These are phyloP conservation scores for Montipora capitata DNA, from an alignment of 92 coral and sea anemone species.

Conservation along the genomic window DNA sequence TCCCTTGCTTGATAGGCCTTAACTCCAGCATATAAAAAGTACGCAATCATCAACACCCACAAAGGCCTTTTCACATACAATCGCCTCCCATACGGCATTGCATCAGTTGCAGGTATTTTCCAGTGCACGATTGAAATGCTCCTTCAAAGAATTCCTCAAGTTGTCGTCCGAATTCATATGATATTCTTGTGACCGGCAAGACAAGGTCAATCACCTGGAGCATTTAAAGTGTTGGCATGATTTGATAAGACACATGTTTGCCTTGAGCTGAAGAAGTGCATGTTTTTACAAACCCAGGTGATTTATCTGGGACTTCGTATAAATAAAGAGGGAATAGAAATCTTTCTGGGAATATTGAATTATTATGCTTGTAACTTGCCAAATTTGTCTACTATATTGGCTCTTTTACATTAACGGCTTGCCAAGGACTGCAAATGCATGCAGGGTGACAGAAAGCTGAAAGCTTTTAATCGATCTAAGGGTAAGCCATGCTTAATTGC, in stretches of 20 bases:
- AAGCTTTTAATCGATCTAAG: slow-evolving; percentile 6
- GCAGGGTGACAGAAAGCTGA: slow-evolving; percentile 16
- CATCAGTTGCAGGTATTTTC: slow-evolving; percentile 68
- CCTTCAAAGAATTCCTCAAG: slow-evolving; percentile 19
- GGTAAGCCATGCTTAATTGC: not conserved
- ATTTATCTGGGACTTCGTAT: slow-evolving; percentile 18
- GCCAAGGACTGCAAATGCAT: slow-evolving; percentile 42
- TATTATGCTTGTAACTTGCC: slow-evolving; percentile 35
- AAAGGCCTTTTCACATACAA: slow-evolving; percentile 58
- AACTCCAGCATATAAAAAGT: slow-evolving; percentile 34
- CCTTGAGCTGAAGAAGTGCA: slow-evolving; percentile 25
- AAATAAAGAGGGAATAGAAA: not conserved
- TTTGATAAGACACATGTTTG: slow-evolving; percentile 6
- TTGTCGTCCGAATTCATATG: slow-evolving; percentile 17
- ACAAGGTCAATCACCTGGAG: not conserved
- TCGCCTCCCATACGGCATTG: slow-evolving; percentile 43
- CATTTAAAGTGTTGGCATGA: too few species aligned
- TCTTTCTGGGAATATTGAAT: slow-evolving; percentile 37
- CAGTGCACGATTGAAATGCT: slow-evolving; percentile 67
- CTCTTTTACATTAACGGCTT: slow-evolving; percentile 36
- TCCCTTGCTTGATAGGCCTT: slow-evolving; percentile 32
- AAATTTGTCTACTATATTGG: slow-evolving; percentile 15
- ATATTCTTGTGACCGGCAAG: slow-evolving; percentile 44
- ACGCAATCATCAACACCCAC: slow-evolving; percentile 68
- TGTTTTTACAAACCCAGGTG: slow-evolving; percentile 18